These are phyloP conservation scores for Ectemnius lituratus DNA, from an alignment of 2,888 invertebrate species.

Conservation along the genomic window DNA sequence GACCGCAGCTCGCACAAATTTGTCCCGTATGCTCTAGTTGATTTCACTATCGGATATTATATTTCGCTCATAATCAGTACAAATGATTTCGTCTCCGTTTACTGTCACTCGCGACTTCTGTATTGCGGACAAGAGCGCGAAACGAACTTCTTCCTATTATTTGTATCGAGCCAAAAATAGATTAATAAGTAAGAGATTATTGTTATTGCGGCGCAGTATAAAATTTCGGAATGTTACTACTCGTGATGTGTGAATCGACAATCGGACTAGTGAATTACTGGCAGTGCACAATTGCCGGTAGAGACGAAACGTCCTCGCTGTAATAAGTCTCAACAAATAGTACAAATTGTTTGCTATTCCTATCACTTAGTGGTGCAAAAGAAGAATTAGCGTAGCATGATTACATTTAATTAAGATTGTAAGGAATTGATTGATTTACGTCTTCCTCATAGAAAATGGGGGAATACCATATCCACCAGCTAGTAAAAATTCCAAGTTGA, in stretches of 20 bases:
- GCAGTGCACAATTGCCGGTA: no score
- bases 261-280: no score
- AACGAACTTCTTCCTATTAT: no score
- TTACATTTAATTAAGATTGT: background rate
- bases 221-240: no score
- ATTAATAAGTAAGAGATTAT: no score
- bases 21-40: background rate
- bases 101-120: background rate
- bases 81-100: constrained; percentile 8
- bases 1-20: no score
- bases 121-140: no score
- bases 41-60: background rate
- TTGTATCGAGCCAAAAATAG: no score
- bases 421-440: background rate
- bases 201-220: no score
- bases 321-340: background rate
- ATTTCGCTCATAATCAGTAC: constrained; percentile 10
- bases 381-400: background rate
- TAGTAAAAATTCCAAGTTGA: background rate
- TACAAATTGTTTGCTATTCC: background rate
- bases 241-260: no score
- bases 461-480: background rate
- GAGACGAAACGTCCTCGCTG: background rate
- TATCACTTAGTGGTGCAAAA: background rate
- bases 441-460: background rate